Evolutionary conservation across 2,888 invertebrate genomes (phyloP), one percentile per base, ranked within the genome.

Genomic region (Itoplectis maculator): DNA sequence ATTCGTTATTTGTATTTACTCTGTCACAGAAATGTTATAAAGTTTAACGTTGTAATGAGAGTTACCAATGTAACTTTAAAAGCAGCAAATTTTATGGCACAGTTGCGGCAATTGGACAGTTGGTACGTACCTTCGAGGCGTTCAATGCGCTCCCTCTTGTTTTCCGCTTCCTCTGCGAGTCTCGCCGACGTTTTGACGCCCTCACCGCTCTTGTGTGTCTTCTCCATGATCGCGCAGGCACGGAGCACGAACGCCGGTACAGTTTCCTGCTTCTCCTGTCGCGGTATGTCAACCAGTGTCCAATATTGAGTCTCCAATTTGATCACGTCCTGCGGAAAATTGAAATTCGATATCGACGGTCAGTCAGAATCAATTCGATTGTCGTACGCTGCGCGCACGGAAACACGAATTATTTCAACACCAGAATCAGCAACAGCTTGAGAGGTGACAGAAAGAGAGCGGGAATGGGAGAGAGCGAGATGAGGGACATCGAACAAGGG

Each of bases 191-290:
- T 97, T 93, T 97, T 97, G 11, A 97, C 97, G 2, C 97, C 97
- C 91, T 97, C 97, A 0, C 97, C 97, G 35, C 97, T 97, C 91
- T 97, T 97, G 93, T 97, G 97, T 0, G 97, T 97, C 93, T 97
- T 97, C 93, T 98, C 98, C 96, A 98, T 97, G 87, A 98, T 97
- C 80, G 97, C 95, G 91, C 98, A 98, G 5, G 98, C 98, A 82
- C 98, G 95, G 88, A 98, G 95, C 61, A 98, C 98, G 93, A 98
- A 98, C 8, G 96, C 97, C 68, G 97, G 97, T 18, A 98, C 97
- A 1, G 98, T 97, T 93, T 98, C 98, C 88, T 97, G 97, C 91
- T 98, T 98, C 92, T 98, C 98, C 92, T 98, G 98, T 84, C 97
- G 96, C 47, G 98, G 98, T 81, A 98, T 97, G 93, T 98, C 98